phyloP scores from a whole-genome alignment of 2,888 invertebrate genomes.

The Ochlodes sylvanus region DNA sequence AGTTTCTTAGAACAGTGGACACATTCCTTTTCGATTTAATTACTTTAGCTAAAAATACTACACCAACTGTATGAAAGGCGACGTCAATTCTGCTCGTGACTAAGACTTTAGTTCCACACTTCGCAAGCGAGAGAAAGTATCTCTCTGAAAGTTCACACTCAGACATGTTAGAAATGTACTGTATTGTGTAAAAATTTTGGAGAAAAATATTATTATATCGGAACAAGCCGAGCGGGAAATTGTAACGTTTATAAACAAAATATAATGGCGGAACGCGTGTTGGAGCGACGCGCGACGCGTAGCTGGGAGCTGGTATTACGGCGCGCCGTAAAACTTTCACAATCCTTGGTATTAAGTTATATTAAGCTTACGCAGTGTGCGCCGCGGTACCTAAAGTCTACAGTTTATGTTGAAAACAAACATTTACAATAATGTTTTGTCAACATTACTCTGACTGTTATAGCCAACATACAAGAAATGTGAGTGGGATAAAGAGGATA shows the following conservation, averaged over 20 bases:
- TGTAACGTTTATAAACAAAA: conserved; percentile 28
- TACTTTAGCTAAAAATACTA: too few species aligned
- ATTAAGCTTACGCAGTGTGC: neutral
- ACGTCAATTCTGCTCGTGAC: too few species aligned
- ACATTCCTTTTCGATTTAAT: too few species aligned
- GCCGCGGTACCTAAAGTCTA: too few species aligned
- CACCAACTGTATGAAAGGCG: too few species aligned
- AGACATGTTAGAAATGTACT: neutral
- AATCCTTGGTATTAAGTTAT: neutral
- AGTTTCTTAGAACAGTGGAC: too few species aligned
- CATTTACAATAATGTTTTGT: too few species aligned
- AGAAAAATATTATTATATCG: conserved; percentile 7
- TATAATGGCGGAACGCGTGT: conserved; percentile 15
- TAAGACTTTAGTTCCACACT: too few species aligned
- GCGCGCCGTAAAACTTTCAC: neutral
- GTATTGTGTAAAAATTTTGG: neutral
- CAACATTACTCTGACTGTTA: too few species aligned
- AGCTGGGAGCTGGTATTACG: neutral
- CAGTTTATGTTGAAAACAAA: too few species aligned
- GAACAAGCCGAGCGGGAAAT: conserved; percentile 3
- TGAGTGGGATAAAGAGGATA: too few species aligned
- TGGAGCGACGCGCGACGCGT: neutral
- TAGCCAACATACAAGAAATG: too few species aligned
- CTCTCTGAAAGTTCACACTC: neutral
- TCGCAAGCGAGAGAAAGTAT: neutral